Evolutionary conservation across 2,797 vertebrate species (phyloP), one percentile per base, ranked within the genome.

Genomic region (Enteromius paludinosus): DNA sequence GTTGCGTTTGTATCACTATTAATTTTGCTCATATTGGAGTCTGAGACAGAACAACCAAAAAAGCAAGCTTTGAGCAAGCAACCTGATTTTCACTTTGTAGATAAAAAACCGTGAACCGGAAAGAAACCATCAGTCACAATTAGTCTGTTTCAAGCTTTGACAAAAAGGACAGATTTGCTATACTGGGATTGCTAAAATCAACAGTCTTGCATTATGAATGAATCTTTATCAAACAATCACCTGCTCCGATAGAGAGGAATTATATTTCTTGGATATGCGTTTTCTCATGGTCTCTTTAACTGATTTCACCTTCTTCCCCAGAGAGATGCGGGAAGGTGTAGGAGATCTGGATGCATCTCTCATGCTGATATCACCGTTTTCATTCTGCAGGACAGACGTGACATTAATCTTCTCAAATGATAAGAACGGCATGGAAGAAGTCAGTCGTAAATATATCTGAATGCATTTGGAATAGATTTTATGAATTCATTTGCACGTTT

Each of bases 281-380:
- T 98, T 99, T 93, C 96, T 97, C 98, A 99, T 98, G 1, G 97
- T 99, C 92, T 99, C 97, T 90, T 98, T 99, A 66, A 99, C 98
- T 0, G 98, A 99, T 88, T 98, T 99, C 90, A 99, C 98, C 90
- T 99, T 99, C 94, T 97, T 99, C 77, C 98, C 97, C 68, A 99
- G 95, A 62, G 97, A 99, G 90, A 98, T 98, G 59, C 98, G 96
- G 61, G 97, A 97, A 0, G 96, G 96, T 12, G 95, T 95, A 20
- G 98, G 98, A 4, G 98, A 99, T 88, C 97, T 98, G 86, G 97
- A 95, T 81, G 96, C 95, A 85, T 97, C 97, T 89, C 97, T 97
- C 43, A 75, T 45, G 64, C 62, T 79, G 64, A 54, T 84, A 6
- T 83, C 69, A 74, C 78, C 68, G 38, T 71, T 72, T 41, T 84